These are phyloP conservation scores for Chaetodon trifascialis DNA, from an alignment of 2,113 vertebrate species.

Conservation along the genomic window DNA sequence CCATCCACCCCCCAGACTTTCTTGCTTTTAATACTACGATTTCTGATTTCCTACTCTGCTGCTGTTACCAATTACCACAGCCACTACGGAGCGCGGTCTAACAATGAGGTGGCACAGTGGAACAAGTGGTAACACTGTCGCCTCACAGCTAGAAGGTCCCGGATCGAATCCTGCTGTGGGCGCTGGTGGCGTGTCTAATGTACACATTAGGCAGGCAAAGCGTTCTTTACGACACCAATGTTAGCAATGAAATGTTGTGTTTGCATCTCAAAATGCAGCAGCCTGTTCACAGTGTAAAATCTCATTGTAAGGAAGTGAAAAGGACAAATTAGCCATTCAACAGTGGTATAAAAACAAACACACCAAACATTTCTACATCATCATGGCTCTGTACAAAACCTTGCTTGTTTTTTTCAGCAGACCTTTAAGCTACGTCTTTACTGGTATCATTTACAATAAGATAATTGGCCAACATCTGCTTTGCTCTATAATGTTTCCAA, in stretches of 20 bases:
- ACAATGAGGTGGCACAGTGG: no score
- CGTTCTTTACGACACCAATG: background rate
- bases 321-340: background rate
- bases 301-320: background rate
- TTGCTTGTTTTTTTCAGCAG: background rate
- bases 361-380: background rate
- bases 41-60: no score
- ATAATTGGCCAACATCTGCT: background rate
- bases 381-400: background rate
- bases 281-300: background rate
- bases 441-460: background rate
- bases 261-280: background rate
- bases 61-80: no score
- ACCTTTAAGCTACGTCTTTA: background rate
- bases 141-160: no score
- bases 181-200: no score
- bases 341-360: no score
- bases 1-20: no score
- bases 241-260: background rate
- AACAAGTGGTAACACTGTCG: no score
- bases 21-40: no score
- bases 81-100: no score
- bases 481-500: background rate
- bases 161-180: no score
- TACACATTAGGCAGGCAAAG: background rate